Base-by-base conservation (phyloP, 2,797 vertebrate species). In the Phrynocephalus vlangalii region DNA sequence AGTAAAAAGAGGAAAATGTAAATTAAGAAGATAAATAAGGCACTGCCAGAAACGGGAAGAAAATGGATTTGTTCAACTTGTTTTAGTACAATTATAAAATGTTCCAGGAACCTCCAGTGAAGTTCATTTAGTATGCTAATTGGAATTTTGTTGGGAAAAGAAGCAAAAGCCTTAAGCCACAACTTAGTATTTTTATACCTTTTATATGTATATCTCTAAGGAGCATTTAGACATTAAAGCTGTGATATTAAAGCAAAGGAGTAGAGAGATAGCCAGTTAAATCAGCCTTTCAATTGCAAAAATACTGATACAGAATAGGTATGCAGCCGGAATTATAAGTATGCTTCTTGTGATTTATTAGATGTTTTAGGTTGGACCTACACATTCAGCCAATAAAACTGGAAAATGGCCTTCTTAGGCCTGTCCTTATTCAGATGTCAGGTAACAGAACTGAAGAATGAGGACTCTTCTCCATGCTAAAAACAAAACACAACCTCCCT, bases 191-290 rank as follows among this genome's bases (percentile, higher is more conserved):
- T 91, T 78, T 90, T 30, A 22, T 1, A 87, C 24, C 89, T 87
- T 85, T 73, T 87, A 20, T 10, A 87, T 33, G 11, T 63, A 63
- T 72, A 0, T 87, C 63, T 91, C 89, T 76, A 84, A 88, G 86
- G 67, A 84, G 60, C 9, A 71, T 88, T 89, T 91, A 83, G 87
- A 88, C 10, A 67, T 11, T 2, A 10, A 84, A 70, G 77, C 75
- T 70, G 1, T 83, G 1, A 33, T 63, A 79, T 68, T 79, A 91
- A 89, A 15, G 60, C 28, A 87, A 76, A 70, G 76, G n/a, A 63
- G 11, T 56, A 15, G 24, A 88, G 24, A 60, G 26, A 4, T 67
- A 91, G 66, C 15, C 91, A 91, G 87, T 86, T 88, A 92, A 91
- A 87, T 86, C 78, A 0, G 0, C 67, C 92, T 92, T 91, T 88